phyloP scores from a whole-genome alignment of 2,888 invertebrate genomes.

The Hypena proboscidalis region DNA sequence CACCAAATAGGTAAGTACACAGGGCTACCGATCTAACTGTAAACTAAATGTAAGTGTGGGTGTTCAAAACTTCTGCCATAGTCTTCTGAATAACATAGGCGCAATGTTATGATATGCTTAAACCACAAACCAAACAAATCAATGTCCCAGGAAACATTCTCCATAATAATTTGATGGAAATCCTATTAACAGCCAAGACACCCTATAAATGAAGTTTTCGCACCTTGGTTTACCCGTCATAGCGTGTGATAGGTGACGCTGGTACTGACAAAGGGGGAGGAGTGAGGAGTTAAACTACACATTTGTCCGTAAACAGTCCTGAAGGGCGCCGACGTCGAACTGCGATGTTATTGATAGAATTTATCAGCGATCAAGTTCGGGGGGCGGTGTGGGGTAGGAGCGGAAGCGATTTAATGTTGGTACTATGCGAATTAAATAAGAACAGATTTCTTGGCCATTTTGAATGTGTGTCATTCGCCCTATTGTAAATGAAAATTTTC shows the following conservation, averaged over 20 bases:
- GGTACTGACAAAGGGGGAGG: constrained; percentile 48
- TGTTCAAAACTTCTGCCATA: too few species aligned
- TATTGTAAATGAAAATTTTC: too few species aligned
- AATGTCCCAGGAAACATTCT: too few species aligned
- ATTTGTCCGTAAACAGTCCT: constrained; percentile 74
- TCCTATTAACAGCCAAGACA: constrained; percentile 7
- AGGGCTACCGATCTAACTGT: too few species aligned
- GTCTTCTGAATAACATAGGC: too few species aligned
- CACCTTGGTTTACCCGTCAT: constrained; percentile 29
- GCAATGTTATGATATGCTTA: too few species aligned
- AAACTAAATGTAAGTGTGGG: too few species aligned
- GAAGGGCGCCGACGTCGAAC: constrained; percentile 75
- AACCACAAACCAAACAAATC: too few species aligned
- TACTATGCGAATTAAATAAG: too few species aligned
- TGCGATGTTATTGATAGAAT: constrained; percentile 81
- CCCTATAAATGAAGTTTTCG: constrained; percentile 16
- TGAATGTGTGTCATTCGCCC: too few species aligned
- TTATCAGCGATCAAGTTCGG: constrained; percentile 76
- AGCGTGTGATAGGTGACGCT: constrained; percentile 21
- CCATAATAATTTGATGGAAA: background rate
- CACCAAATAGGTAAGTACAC: too few species aligned
- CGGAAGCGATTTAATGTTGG: constrained; percentile 18
- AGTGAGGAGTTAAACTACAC: constrained; percentile 68
- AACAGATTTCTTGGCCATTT: too few species aligned
- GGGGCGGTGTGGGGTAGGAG: constrained; percentile 29